A percentile compares a stretch with the other conserved stretches of the same genome.
Evolutionary conservation across 2,888 invertebrate species (phyloP).

Genomic region (Dryococelus australis): DNA sequence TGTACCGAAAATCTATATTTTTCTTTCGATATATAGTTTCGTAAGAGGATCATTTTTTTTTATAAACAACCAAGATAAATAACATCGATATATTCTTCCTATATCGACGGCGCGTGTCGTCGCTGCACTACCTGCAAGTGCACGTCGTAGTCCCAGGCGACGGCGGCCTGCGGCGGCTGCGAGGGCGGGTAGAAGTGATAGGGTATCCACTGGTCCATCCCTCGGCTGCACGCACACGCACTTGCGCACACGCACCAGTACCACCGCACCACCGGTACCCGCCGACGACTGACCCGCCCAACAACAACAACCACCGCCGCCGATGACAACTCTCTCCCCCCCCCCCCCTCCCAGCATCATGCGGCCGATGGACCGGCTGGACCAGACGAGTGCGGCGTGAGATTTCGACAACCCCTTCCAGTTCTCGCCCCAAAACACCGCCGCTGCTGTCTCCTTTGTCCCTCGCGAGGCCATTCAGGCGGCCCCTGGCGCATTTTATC

Average conservation of each 20-base stretch:
- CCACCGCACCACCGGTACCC: background rate
- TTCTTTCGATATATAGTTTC: no score
- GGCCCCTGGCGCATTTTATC: background rate
- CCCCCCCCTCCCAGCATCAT: background rate
- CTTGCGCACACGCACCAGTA: background rate
- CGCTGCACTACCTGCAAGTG: background rate
- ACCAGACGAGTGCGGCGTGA: conserved; percentile 11
- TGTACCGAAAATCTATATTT: no score
- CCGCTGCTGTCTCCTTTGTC: background rate
- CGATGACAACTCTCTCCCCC: background rate
- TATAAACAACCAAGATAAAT: no score
- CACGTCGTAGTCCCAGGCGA: background rate
- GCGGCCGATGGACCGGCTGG: background rate
- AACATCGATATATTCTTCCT: no score
- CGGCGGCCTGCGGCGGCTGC: conserved; percentile 12
- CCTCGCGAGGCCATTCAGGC: background rate
- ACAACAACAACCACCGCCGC: background rate
- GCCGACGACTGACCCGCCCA: conserved; percentile 19
- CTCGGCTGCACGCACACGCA: conserved; percentile 7
- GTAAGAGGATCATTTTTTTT: no score
- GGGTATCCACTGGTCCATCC: conserved; percentile 44
- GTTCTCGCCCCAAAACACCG: background rate
- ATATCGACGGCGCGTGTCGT: no score
- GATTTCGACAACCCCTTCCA: conserved; percentile 16
- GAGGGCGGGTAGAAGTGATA: conserved; percentile 38